Evolutionary conservation across 2,888 invertebrate genomes (phyloP), one percentile per base, ranked within the genome.

Genomic region (Belgica antarctica): DNA sequence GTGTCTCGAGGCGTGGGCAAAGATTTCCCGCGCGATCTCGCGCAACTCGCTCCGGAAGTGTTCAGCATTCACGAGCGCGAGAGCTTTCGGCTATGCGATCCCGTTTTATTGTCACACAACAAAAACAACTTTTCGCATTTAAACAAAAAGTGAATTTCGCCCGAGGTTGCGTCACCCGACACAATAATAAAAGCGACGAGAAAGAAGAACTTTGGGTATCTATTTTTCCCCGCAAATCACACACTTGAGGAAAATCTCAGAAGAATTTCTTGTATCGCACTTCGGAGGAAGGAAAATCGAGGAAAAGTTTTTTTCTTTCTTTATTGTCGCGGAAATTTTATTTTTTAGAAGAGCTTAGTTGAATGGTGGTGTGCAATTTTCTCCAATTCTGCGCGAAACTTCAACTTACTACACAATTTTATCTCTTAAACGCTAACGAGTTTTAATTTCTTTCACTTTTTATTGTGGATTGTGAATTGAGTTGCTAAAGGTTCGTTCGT

Each of bases 401-500:
- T 19, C 52, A 7, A 52, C 52, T 52, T 52, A 52, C 52, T 22
- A 52, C 52, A 22, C 5, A 52, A 17, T n/a, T n/a, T 52, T 52
- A 52, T 19, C n/a, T 4, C 52, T 52, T 5, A 25, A 59, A 4
- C n/a, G 25, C 12, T 19, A 59, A 59, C 25, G n/a, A 59, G 19
- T 59, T 27, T 27, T 27, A 25, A 22, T n/a, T 59, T 25, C 12
- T 59, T 25, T 59, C 3, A n/a, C 1, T n/a, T 10, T 59, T 25
- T n/a, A 8, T 59, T 52, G 4, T n/a, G n/a, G n/a, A n/a, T n/a
- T n/a, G n/a, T n/a, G n/a, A n/a, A n/a, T n/a, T n/a, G n/a, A n/a
- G n/a, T n/a, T 17, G 22, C 28, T 22, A 8, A 36, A 28, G 25
- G 47, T 46, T 65, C 46, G 46, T 65, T 65, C 65, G 65, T 65